phyloP scores from a whole-genome alignment of 2,113 vertebrate species.

The Chelonoidis abingdonii region DNA sequence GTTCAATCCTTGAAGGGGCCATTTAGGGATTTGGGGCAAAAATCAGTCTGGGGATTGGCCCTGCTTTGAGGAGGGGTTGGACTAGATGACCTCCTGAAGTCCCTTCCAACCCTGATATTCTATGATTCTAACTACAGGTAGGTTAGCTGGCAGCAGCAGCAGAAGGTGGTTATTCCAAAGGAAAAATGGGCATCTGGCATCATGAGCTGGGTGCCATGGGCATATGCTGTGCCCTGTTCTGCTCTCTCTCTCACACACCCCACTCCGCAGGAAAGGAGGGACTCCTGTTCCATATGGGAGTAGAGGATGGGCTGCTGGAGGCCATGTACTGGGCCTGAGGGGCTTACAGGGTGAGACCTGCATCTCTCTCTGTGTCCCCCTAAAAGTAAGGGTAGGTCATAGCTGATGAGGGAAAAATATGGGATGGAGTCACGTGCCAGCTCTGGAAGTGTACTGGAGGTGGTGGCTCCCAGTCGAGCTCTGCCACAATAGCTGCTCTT shows the following conservation, averaged over 20 bases:
- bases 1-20: too few relatives aligned
- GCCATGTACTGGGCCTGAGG: too few relatives aligned
- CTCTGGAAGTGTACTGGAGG: background rate
- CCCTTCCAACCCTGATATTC: too few relatives aligned
- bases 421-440: background rate
- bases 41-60: too few relatives aligned
- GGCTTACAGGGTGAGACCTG: too few relatives aligned
- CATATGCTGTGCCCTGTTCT: conserved; percentile 1
- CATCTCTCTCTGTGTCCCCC: too few relatives aligned
- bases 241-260: background rate
- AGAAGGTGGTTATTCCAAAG: background rate
- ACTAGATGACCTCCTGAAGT: too few relatives aligned
- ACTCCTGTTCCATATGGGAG: background rate
- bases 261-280: background rate
- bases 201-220: conserved; percentile 67
- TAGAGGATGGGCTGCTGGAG: too few relatives aligned
- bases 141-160: conserved; percentile 19
- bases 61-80: too few relatives aligned
- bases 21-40: too few relatives aligned
- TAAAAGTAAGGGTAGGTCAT: background rate
- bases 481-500: background rate
- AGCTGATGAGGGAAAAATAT: background rate
- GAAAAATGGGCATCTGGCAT: conserved; percentile 71
- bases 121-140: too few relatives aligned
- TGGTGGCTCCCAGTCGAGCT: background rate